phyloP scores from a whole-genome alignment of 30 jellyfish, hydroid and myxozoan species.

The Hydractinia echinata region DNA sequence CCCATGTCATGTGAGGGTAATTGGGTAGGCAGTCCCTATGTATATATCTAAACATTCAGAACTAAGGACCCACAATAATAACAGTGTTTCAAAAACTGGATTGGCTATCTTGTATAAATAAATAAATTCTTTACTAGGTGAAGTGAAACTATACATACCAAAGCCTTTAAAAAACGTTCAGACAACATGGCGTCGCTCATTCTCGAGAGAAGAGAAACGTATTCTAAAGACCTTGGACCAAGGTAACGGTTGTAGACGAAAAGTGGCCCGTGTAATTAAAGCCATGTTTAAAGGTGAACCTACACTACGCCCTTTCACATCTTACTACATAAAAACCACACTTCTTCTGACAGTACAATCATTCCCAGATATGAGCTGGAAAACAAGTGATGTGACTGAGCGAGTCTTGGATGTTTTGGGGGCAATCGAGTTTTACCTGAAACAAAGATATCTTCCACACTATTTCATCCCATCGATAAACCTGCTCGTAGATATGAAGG shows the following conservation, averaged over 20 bases:
- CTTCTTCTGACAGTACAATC: not conserved
- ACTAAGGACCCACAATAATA: no score
- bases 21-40: no score
- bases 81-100: no score
- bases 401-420: constrained; percentile 12
- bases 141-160: no score
- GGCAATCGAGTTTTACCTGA: not conserved
- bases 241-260: not conserved
- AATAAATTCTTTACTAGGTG: no score
- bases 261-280: constrained; percentile 5
- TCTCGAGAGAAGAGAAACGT: constrained; percentile 9
- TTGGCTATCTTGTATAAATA: no score
- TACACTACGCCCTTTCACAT: not conserved
- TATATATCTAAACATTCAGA: no score
- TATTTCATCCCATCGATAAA: not conserved
- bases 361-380: no score
- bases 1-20: no score
- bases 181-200: constrained; percentile 4
- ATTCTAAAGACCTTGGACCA: not conserved
- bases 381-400: no score
- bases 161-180: not conserved
- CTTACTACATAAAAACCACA: constrained; percentile 2
- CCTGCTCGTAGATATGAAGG: not conserved
- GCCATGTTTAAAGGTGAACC: constrained; percentile 2
- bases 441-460: not conserved